Conservation (phyloP, 2,113 vertebrate genomes). For the Phaethornis superciliosus region DNA sequence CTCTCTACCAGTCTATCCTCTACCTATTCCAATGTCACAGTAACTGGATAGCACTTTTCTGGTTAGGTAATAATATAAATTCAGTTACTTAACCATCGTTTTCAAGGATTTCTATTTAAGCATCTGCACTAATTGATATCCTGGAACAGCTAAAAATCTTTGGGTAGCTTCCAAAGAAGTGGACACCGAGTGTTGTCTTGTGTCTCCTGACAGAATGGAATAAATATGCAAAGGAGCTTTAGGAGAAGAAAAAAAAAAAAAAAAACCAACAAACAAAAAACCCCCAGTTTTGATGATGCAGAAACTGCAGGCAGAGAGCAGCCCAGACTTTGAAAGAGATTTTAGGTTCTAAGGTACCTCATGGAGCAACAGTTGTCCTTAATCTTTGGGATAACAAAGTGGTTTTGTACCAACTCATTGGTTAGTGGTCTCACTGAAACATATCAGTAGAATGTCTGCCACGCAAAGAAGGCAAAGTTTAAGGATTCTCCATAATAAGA, state of each 20-base stretch:
- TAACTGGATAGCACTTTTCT: background rate
- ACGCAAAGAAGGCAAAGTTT: background rate
- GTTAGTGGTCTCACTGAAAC: background rate
- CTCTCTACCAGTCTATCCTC: background rate
- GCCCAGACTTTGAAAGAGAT: background rate
- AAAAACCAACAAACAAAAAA: too few species aligned
- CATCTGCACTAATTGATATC: background rate
- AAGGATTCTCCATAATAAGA: background rate
- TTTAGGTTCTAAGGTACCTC: background rate
- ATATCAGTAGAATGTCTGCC: background rate
- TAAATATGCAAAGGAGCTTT: background rate
- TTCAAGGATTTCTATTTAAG: background rate
- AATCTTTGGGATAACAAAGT: background rate
- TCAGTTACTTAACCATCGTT: background rate
- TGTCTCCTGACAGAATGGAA: background rate
- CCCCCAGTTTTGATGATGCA: background rate
- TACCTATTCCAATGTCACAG: background rate
- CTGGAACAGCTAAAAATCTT: background rate
- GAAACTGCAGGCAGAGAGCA: background rate
- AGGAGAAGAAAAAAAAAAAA: background rate
- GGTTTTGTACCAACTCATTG: background rate
- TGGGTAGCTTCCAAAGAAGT: background rate
- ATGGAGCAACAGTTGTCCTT: background rate
- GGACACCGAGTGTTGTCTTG: background rate
- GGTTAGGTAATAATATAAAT: background rate